These are phyloP conservation scores for Phaonia tiefii DNA, from an alignment of 2,888 invertebrate genomes.

Conservation along the genomic window DNA sequence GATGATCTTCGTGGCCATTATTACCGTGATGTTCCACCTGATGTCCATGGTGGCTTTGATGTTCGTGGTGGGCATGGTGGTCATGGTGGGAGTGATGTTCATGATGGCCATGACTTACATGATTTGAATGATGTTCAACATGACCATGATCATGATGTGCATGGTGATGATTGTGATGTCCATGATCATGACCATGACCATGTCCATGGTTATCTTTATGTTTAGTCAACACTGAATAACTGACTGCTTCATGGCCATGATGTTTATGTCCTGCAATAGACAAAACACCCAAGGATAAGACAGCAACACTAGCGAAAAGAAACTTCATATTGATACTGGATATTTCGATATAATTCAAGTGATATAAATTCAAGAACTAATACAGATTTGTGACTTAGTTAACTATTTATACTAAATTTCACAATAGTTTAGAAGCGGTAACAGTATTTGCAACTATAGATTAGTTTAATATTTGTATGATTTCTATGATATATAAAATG, in stretches of 20 bases:
- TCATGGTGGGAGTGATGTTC: too few species aligned
- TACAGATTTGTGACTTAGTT: too few species aligned
- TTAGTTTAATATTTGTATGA: too few species aligned
- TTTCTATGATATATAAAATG: too few species aligned
- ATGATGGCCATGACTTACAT: neutral
- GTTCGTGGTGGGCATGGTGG: neutral
- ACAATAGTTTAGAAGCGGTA: too few species aligned
- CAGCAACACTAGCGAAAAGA: neutral
- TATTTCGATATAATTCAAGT: too few species aligned
- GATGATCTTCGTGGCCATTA: neutral
- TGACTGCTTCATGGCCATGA: conserved; percentile 21
- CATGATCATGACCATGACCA: neutral
- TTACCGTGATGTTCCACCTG: neutral
- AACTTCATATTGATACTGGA: neutral
- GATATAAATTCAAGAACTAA: too few species aligned
- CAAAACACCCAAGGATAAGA: neutral
- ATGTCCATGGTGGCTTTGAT: neutral
- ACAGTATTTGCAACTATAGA: too few species aligned
- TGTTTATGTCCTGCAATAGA: neutral
- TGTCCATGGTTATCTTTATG: conserved; percentile 69
- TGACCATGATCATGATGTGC: neutral
- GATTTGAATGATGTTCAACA: neutral
- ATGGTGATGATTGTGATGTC: neutral
- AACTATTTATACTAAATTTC: too few species aligned
- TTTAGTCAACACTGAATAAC: conserved; percentile 68